phyloP scores from a whole-genome alignment of 2,113 vertebrate species.

The Seriola rivoliana region DNA sequence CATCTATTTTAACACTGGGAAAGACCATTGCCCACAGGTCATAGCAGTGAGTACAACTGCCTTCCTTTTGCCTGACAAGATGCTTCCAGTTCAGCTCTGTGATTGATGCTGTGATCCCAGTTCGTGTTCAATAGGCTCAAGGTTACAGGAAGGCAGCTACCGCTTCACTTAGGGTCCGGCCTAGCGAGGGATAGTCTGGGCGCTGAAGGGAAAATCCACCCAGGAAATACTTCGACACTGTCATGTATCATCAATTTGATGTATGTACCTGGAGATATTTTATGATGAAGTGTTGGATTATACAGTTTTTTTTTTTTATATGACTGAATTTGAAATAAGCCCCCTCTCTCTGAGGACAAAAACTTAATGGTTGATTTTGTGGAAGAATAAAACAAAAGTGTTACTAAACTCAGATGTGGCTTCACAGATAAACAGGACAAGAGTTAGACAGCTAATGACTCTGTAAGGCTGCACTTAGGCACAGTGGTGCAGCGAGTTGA shows the following conservation, averaged over 20 bases:
- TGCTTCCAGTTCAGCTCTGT: conserved; percentile 1
- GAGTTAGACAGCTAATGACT: no score
- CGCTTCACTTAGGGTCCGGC: conserved; percentile 71
- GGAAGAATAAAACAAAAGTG: no score
- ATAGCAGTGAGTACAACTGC: conserved; percentile 65
- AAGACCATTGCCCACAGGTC: conserved; percentile 69
- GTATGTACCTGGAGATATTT: background rate
- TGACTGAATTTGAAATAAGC: no score
- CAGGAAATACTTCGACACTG: conserved; percentile 31
- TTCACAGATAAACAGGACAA: no score
- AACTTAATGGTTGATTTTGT: no score
- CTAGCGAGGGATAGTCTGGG: background rate
- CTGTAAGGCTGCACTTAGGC: no score
- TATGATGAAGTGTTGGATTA: background rate
- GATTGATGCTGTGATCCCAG: conserved; percentile 29
- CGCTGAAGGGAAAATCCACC: conserved; percentile 26
- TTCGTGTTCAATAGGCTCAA: conserved; percentile 20
- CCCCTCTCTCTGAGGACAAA: no score
- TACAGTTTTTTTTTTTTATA: background rate
- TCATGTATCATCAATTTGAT: background rate
- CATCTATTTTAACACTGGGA: conserved; percentile 6
- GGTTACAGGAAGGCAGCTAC: conserved; percentile 41
- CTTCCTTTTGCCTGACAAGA: conserved; percentile 20
- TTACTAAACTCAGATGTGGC: no score
- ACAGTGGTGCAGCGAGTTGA: no score